Conservation (phyloP, 1,140 invertebrate species). For the Pseudomyrmex sp. region DNA sequence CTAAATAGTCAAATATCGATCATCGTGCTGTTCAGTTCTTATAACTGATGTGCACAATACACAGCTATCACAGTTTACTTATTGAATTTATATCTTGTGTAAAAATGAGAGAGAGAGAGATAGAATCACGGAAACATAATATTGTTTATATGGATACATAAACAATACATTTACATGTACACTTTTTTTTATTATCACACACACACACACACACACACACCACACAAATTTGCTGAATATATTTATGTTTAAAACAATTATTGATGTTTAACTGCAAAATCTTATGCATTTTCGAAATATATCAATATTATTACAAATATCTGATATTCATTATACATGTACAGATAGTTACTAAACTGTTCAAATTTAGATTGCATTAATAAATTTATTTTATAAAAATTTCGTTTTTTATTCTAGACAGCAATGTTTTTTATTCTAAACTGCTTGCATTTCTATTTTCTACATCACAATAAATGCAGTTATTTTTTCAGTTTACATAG, state of each 20-base stretch:
- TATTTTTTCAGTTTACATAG: background rate
- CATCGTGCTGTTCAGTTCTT: background rate
- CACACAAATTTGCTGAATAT: background rate
- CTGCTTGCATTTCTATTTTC: background rate
- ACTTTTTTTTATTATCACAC: no score
- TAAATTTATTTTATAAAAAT: no score
- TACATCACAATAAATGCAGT: background rate
- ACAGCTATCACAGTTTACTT: background rate
- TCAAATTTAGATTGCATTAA: no score
- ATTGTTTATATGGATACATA: no score
- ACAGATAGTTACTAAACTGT: no score
- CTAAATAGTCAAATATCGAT: constrained; percentile 27
- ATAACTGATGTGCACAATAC: background rate
- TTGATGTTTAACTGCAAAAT: background rate
- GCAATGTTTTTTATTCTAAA: background rate
- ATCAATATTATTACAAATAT: background rate
- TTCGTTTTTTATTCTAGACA: background rate
- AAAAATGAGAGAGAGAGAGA: no score
- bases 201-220: no score
- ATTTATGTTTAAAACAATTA: background rate
- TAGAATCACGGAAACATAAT: background rate
- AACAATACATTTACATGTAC: no score
- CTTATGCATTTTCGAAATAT: background rate
- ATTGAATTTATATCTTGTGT: constrained; percentile 6
- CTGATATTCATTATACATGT: no score